Conservation (phyloP, 2,888 invertebrate species). For the Mantis religiosa region DNA sequence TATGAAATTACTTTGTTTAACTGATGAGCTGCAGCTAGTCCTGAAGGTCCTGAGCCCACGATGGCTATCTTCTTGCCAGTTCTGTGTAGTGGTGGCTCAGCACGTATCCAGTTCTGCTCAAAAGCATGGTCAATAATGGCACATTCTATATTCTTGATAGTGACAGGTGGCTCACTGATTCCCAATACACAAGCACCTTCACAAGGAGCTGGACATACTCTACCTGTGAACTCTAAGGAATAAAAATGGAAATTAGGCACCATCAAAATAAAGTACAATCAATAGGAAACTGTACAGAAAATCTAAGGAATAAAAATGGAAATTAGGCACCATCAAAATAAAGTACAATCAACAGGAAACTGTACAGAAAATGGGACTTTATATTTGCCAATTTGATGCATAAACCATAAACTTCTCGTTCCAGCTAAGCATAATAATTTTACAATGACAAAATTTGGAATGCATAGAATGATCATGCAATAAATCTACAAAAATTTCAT, state of each 20-base stretch:
- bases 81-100: slow-evolving; percentile 69
- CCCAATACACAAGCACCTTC: slow-evolving; percentile 96
- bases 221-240: slow-evolving; percentile 75
- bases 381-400: too few relatives aligned
- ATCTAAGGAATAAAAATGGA: slow-evolving; percentile 47
- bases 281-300: too few relatives aligned
- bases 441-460: too few relatives aligned
- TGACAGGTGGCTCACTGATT: slow-evolving; percentile 94
- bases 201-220: slow-evolving; percentile 95
- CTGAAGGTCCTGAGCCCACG: slow-evolving; percentile 91
- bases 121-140: slow-evolving; percentile 98
- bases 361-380: slow-evolving; percentile 39
- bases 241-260: neutral
- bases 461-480: too few relatives aligned
- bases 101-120: slow-evolving; percentile 89
- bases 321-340: too few relatives aligned
- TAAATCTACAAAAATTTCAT: too few relatives aligned
- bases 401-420: too few relatives aligned
- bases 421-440: too few relatives aligned
- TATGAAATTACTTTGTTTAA: slow-evolving; percentile 66
- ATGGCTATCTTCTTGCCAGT: slow-evolving; percentile 83
- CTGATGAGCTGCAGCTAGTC: slow-evolving; percentile 94
- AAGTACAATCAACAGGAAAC: too few relatives aligned
- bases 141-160: slow-evolving; percentile 98
- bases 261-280: too few relatives aligned